Evolutionary conservation across 2,888 invertebrate genomes (phyloP), one percentile per base, ranked within the genome.

Genomic region (Synanthedon andrenaeformis): DNA sequence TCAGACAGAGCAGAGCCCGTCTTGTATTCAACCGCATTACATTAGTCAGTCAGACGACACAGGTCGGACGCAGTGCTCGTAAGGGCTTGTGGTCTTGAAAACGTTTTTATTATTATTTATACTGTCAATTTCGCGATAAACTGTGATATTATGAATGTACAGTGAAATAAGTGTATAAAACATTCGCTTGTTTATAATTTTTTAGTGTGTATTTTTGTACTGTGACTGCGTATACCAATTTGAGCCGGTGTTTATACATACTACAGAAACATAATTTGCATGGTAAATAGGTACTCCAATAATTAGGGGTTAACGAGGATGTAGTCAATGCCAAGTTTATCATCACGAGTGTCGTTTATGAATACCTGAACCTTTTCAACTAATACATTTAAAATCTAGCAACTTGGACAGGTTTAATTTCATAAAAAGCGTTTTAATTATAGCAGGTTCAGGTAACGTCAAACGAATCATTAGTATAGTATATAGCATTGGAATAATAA

Each of bases 261-360:
- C 52, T 23, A 52, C 49, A 51, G 65, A 61, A 64, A 66, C 10
- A 35, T 59, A 65, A 72, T 74, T 75, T 72, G 68, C 63, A 75
- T 73, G 64, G 70, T 75, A 77, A 82, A 75, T 70, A 72, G 63
- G 64, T 67, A 41, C 35, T 35, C 65, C 28, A 51, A 12, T 41
- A 72, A 67, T 69, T 70, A 67, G 58, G 64, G 66, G 56, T 65
- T 69, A 71, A 66, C 53, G 59, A 64, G 65, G 70, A 70, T 71
- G 72, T 72, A 64, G 69, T 74, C 77, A 79, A 77, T 81, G 79
- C 74, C 78, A 76, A 75, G 70, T 74, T 63, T 66, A 64, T 59
- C 14, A 13, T 10, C 35, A 35, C 35, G 35, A 35, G 35, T 35
- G 35, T 35, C 35, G 35, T 35, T 35, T 35, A 35, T 10, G 5